Evolutionary conservation across 2,888 invertebrate species (phyloP).

Genomic region (Xanthorhoe spadicearia): DNA sequence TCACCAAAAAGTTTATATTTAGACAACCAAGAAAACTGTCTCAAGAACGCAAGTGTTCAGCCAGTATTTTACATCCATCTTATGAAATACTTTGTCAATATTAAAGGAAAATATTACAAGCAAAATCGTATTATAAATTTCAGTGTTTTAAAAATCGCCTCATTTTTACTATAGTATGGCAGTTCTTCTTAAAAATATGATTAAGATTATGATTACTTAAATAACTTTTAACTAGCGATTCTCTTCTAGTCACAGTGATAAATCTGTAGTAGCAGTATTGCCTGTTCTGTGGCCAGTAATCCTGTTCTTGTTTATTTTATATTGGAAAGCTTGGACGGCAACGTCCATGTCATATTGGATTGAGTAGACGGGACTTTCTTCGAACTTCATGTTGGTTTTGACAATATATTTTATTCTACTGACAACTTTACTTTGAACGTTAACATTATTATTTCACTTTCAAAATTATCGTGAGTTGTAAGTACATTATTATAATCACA

Average conservation of each 20-base stretch:
- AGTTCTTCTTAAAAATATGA: too few relatives aligned
- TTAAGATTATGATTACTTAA: not conserved
- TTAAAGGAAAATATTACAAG: too few relatives aligned
- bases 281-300: constrained; percentile 40
- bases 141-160: too few relatives aligned
- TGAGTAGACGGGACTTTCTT: constrained; percentile 21
- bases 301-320: constrained; percentile 53
- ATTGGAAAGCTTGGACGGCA: constrained; percentile 46
- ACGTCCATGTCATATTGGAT: constrained; percentile 44
- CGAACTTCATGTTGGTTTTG: constrained; percentile 8
- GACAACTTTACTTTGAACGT: not conserved
- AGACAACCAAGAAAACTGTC: not conserved
- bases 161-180: too few relatives aligned
- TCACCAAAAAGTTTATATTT: too few relatives aligned
- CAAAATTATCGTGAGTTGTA: too few relatives aligned
- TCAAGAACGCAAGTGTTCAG: not conserved
- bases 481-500: too few relatives aligned
- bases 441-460: too few relatives aligned
- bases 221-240: not conserved
- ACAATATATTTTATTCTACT: not conserved
- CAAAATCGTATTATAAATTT: too few relatives aligned
- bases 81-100: too few relatives aligned
- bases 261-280: not conserved
- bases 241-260: not conserved
- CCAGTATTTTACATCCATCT: too few relatives aligned